These are phyloP conservation scores for Dendropsophus ebraccatus DNA, from an alignment of 2,113 vertebrate species.

Conservation along the genomic window DNA sequence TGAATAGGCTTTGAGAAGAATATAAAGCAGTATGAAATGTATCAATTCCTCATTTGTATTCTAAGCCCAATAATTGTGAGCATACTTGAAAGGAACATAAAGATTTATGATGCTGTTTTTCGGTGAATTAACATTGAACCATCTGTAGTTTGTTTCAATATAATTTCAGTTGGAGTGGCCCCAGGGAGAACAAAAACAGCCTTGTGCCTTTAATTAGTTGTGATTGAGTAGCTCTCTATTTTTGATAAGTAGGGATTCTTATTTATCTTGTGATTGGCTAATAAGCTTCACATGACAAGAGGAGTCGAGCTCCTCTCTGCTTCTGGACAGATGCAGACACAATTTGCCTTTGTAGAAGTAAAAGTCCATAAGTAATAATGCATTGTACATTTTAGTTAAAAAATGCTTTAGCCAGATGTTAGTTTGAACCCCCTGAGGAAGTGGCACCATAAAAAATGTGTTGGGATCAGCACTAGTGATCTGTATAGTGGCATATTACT, in stretches of 20 bases:
- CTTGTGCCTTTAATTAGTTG: constrained; percentile 5
- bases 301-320: background rate
- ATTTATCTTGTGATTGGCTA: background rate
- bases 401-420: no score
- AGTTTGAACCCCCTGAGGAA: no score
- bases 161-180: background rate
- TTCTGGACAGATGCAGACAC: background rate
- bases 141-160: background rate
- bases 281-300: background rate
- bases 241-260: background rate
- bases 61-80: constrained; percentile 36
- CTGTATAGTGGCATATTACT: no score
- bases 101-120: background rate
- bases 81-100: background rate
- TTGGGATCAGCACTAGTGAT: no score
- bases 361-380: no score
- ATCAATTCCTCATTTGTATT: background rate
- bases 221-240: background rate
- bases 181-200: constrained; percentile 3
- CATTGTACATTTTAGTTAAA: no score
- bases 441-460: no score
- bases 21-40: background rate
- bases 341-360: background rate
- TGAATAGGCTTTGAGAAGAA: constrained; percentile 1
- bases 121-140: background rate